phyloP scores from a whole-genome alignment of 2,888 invertebrate genomes.

The Heteromyza rotundicornis region DNA sequence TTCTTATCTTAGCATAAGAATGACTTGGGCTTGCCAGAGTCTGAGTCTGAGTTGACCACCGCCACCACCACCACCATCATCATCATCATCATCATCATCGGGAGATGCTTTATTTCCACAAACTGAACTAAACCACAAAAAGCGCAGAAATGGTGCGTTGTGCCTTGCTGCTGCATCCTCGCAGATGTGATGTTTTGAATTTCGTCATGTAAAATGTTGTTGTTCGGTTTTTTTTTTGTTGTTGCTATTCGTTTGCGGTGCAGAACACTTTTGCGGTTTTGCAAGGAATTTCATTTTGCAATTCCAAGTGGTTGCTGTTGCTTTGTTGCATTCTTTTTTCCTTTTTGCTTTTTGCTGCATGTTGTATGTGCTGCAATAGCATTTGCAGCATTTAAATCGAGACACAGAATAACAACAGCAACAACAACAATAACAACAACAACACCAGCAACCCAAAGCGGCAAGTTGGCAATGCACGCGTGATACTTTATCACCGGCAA shows the following conservation, averaged over 20 bases:
- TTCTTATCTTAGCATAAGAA: conserved; percentile 5
- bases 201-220: no score
- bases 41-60: not conserved
- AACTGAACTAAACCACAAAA: no score
- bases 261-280: conserved; percentile 1
- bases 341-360: conserved; percentile 9
- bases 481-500: conserved; percentile 53
- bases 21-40: not conserved
- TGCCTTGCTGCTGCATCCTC: not conserved
- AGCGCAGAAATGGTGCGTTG: not conserved
- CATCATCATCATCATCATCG: no score
- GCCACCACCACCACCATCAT: not conserved
- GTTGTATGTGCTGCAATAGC: not conserved
- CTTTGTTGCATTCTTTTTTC: not conserved
- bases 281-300: not conserved
- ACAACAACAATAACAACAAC: no score
- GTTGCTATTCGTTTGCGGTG: not conserved
- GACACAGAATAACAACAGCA: not conserved
- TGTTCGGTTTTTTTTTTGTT: not conserved
- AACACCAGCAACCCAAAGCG: no score
- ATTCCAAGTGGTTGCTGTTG: not conserved
- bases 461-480: conserved; percentile 38
- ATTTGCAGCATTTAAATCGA: not conserved
- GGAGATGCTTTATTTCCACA: not conserved
- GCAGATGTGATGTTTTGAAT: no score